Conservation (phyloP, 2,797 vertebrate genomes). For the Galago senegalensis region DNA sequence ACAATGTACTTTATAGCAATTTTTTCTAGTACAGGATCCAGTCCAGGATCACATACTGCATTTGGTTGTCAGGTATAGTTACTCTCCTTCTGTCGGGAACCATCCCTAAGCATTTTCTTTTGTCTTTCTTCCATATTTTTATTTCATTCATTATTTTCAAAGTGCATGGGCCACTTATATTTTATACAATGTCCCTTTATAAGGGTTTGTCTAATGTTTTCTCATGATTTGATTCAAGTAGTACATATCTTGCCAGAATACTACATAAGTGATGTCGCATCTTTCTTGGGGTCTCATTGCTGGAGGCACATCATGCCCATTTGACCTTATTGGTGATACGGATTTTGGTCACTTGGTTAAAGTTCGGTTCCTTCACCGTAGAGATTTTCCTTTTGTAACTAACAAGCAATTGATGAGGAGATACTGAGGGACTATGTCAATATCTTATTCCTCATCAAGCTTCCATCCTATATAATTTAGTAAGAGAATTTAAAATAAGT, state of each 20-base stretch:
- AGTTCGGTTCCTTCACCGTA: constrained; percentile 38
- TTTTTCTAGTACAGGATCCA: constrained; percentile 34
- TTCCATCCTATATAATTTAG: constrained; percentile 53
- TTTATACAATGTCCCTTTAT: constrained; percentile 27
- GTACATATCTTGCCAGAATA: constrained; percentile 7
- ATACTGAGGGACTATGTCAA: constrained; percentile 42
- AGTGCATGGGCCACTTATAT: neutral
- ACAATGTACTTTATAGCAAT: neutral
- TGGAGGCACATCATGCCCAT: neutral
- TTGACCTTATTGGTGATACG: constrained; percentile 29
- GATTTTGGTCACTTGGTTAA: constrained; percentile 58
- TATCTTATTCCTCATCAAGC: constrained; percentile 62
- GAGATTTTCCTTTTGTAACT: constrained; percentile 64
- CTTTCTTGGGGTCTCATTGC: constrained; percentile 16
- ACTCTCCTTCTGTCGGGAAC: constrained; percentile 39
- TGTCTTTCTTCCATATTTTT: constrained; percentile 55
- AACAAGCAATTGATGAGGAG: constrained; percentile 58
- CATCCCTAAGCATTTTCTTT: constrained; percentile 35
- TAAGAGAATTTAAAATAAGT: constrained; percentile 56
- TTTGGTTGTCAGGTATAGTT: constrained; percentile 47
- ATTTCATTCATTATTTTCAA: constrained; percentile 61
- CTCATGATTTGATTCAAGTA: constrained; percentile 33
- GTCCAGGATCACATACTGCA: neutral
- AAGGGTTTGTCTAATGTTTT: constrained; percentile 44
- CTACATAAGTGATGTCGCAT: neutral